Evolutionary conservation across 2,113 vertebrate genomes (phyloP), one percentile per base, ranked within the genome.

Genomic region (Nothobranchius kuhntae): DNA sequence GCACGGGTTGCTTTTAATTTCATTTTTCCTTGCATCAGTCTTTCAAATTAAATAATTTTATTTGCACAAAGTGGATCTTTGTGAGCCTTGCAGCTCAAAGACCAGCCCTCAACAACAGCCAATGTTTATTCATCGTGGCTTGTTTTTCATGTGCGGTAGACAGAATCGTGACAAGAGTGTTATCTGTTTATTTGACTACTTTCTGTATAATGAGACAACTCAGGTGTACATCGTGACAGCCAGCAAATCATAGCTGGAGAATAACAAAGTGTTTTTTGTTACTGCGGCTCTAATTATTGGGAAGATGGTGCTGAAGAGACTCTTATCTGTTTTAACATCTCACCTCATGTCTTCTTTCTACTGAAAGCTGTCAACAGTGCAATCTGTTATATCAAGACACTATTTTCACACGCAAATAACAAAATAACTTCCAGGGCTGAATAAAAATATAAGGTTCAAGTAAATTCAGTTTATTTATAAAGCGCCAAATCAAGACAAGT

Each of bases 1-100:
- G 91, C 89, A 85, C 80, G 87, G 85, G 80, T 90, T 91, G 82
- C 89, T 89, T 92, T 91, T 93, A 91, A 93, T 92, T 92, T 89
- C 67, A 89, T 91, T 91, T 91, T 85, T 86, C 86, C 87, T 86
- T 77, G 85, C 89, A 88, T 90, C 88, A 79, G 75, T 87, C 87
- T 91, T 88, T 87, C 79, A 90, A 88, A 91, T 90, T 86, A 91
- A 92, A 91, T 91, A 88, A 92, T 90, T 92, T 91, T 87, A 86
- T 85, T 85, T 83, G 86, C 87, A 91, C 88, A 88, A 89, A 90
- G 90, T 72, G 72, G 78, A 85, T 93, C 85, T 90, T 83, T 80
- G 84, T 81, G 81, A 88, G 86, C 81, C 85, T 81, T 3, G 26
- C 73, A 42, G 87, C 84, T 87, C 78, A 79, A 85, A 90, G 84